Evolutionary conservation across 2,797 vertebrate genomes (phyloP).

Genomic region (Xiphorhynchus erythropygius): DNA sequence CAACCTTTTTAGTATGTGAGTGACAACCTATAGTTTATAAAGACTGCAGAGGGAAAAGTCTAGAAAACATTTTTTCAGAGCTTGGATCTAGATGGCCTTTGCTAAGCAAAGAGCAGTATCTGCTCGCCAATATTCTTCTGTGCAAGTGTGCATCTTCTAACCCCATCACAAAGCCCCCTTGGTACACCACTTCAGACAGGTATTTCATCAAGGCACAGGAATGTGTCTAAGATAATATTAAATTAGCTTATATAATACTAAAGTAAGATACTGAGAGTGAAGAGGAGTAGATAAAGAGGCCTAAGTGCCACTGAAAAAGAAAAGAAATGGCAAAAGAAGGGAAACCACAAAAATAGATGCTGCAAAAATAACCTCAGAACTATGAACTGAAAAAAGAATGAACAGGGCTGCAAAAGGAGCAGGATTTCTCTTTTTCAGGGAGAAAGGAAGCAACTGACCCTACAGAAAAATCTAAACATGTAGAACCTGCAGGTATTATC

Average conservation of each 20-base stretch:
- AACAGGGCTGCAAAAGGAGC: background rate
- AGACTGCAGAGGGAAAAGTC: background rate
- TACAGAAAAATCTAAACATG: background rate
- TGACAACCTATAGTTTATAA: background rate
- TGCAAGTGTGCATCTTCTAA: background rate
- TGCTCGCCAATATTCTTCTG: background rate
- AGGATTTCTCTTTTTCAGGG: background rate
- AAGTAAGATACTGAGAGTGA: background rate
- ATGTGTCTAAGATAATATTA: background rate
- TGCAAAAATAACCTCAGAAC: background rate
- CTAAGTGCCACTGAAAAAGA: background rate
- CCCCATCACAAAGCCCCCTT: background rate
- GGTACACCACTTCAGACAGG: background rate
- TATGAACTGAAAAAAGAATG: background rate
- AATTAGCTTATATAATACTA: background rate
- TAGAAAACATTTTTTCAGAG: background rate
- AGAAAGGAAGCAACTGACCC: background rate
- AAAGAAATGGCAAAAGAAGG: background rate
- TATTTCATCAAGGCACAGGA: background rate
- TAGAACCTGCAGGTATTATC: background rate
- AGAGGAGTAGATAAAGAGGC: background rate
- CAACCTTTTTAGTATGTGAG: background rate
- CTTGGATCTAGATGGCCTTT: background rate
- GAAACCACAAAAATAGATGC: background rate
- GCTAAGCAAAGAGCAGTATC: background rate